Conservation (phyloP, 2,797 vertebrate species). For the Rhincodon typus region DNA sequence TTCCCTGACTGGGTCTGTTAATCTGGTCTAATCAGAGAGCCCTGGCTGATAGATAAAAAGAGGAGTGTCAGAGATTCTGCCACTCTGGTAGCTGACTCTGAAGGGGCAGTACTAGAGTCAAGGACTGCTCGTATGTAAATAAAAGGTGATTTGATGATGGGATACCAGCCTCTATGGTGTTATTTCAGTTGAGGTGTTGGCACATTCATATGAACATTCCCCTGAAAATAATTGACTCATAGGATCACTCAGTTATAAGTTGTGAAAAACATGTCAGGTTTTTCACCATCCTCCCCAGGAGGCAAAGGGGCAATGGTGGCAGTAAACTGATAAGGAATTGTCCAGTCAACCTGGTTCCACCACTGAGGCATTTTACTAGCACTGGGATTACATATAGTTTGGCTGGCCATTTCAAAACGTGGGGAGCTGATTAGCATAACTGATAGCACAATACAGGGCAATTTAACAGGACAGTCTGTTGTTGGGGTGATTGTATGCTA, state of each 20-base stretch:
- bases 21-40: too few relatives aligned
- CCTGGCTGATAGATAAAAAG: too few relatives aligned
- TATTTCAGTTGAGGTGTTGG: background rate
- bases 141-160: too few relatives aligned
- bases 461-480: background rate
- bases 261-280: background rate
- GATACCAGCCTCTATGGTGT: too few relatives aligned
- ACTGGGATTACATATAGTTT: background rate
- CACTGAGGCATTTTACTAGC: background rate
- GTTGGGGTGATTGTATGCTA: background rate
- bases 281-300: background rate
- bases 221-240: background rate
- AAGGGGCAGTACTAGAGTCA: too few relatives aligned
- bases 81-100: too few relatives aligned
- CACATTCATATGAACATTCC: background rate
- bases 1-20: too few relatives aligned
- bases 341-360: background rate
- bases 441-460: too few relatives aligned
- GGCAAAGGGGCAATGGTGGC: background rate
- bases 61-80: too few relatives aligned
- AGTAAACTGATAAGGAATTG: background rate
- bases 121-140: too few relatives aligned
- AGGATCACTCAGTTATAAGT: background rate
- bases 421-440: background rate
- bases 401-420: background rate